These are phyloP conservation scores for Alviniconcha strummeri DNA, from an alignment of 2,888 invertebrate genomes.

Conservation along the genomic window DNA sequence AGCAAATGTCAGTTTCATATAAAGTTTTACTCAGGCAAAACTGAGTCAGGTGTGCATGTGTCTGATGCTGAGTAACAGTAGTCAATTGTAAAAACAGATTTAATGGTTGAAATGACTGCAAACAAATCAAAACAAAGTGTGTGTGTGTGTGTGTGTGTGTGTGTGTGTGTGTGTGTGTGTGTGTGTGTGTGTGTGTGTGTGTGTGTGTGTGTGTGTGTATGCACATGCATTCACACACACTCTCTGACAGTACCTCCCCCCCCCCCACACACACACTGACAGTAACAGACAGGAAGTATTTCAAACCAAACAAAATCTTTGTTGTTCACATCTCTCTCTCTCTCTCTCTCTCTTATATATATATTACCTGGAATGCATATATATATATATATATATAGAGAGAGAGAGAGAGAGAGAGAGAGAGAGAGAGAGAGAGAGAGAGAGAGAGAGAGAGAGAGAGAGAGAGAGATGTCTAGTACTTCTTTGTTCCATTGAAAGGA, in stretches of 20 bases:
- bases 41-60: too few relatives aligned
- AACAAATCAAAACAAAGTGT: not conserved
- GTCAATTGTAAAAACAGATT: too few relatives aligned
- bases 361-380: not conserved
- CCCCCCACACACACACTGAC: not conserved
- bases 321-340: too few relatives aligned
- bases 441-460: not conserved
- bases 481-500: too few relatives aligned
- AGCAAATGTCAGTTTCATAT: too few relatives aligned
- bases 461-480: not conserved
- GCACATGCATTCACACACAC: too few relatives aligned
- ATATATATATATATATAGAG: not conserved
- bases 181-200: not conserved
- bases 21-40: too few relatives aligned
- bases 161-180: too few relatives aligned
- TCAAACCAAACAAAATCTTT: not conserved
- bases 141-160: slow-evolving; percentile 18
- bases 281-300: not conserved
- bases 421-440: not conserved
- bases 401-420: not conserved
- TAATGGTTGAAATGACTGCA: too few relatives aligned
- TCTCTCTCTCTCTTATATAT: too few relatives aligned
- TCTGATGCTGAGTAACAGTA: too few relatives aligned
- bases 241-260: too few relatives aligned
- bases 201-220: not conserved